Conservation (phyloP, 2,888 invertebrate species). For the Ochlodes sylvanus region DNA sequence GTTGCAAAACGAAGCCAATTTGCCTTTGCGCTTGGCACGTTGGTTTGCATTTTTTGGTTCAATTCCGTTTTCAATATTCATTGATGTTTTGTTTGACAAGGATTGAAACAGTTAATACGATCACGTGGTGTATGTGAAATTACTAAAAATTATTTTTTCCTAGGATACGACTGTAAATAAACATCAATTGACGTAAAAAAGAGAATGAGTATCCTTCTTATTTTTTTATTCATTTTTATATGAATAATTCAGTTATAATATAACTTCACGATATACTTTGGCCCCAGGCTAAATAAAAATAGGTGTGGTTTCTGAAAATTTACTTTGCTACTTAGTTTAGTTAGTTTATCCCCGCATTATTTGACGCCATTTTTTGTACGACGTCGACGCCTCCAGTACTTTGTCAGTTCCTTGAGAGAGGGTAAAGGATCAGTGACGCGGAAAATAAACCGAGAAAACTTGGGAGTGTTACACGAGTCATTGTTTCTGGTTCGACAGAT, state of each 20-base stretch:
- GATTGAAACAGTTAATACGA: neutral
- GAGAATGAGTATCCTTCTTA: too few species aligned
- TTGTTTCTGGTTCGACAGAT: constrained; percentile 25
- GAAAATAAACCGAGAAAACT: constrained; percentile 34
- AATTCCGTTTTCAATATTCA: constrained; percentile 10
- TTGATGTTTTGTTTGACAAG: neutral
- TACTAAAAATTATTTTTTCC: too few species aligned
- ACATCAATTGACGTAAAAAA: too few species aligned
- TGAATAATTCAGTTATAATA: too few species aligned
- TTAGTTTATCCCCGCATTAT: constrained; percentile 30
- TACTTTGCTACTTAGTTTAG: constrained; percentile 2
- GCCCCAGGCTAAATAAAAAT: neutral
- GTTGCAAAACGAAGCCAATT: constrained; percentile 67
- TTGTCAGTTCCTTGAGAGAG: constrained; percentile 43
- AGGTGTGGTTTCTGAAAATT: constrained; percentile 14
- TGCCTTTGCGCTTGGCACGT: constrained; percentile 31
- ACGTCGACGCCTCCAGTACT: constrained; percentile 38
- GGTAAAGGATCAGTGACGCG: constrained; percentile 33
- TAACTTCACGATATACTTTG: neutral
- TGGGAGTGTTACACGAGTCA: constrained; percentile 25
- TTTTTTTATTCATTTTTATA: too few species aligned
- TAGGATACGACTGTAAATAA: too few species aligned
- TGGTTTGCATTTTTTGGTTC: constrained; percentile 1
- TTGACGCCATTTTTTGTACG: constrained; percentile 29
- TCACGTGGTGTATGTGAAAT: too few species aligned